A percentile compares a stretch with the other conserved stretches of the same genome.
phyloP scores from a whole-genome alignment of 2,888 invertebrate species.

The Campopleginae sp. region DNA sequence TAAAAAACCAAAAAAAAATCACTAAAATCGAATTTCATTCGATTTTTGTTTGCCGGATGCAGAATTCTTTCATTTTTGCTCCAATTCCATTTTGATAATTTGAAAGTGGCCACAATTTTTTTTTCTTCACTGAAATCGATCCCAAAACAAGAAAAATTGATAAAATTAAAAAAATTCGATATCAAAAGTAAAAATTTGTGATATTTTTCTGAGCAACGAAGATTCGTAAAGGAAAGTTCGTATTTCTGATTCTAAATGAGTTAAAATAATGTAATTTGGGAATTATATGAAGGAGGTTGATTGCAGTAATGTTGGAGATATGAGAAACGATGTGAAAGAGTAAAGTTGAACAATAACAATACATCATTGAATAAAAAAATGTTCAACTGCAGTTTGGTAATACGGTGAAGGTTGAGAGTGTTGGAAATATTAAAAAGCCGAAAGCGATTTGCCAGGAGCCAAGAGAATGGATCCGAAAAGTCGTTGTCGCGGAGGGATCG shows the following conservation, averaged over 20 bases:
- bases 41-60: no score
- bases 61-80: no score
- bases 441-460: background rate
- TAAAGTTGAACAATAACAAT: background rate
- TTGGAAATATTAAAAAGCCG: constrained; percentile 10
- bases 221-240: background rate
- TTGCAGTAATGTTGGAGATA: background rate
- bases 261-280: background rate
- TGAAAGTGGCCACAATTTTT: no score
- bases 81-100: no score
- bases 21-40: no score
- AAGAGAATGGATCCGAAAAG: constrained; percentile 24
- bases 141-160: no score
- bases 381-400: background rate
- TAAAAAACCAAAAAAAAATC: no score
- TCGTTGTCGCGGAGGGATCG: constrained; percentile 51
- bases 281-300: no score
- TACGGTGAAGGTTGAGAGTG: background rate
- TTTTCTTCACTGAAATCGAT: no score
- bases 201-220: no score
- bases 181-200: no score
- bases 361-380: constrained; percentile 3
- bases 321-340: background rate
- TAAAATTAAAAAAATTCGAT: no score
- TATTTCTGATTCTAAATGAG: background rate